Evolutionary conservation across 2,797 vertebrate genomes (phyloP).

Genomic region (Adrianichthys oophorus): DNA sequence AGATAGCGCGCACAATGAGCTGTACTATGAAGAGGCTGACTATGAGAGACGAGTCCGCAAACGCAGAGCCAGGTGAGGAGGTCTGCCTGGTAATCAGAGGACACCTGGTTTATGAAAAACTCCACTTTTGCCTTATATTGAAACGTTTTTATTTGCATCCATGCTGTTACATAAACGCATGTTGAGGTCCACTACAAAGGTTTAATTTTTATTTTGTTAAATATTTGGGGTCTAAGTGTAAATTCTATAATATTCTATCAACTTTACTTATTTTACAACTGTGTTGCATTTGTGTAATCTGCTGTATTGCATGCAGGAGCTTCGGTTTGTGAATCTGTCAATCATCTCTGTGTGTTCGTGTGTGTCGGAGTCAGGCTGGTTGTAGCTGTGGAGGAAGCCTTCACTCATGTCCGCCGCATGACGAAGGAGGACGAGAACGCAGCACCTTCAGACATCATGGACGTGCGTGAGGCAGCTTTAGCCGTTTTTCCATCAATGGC

Average conservation of each 20-base stretch:
- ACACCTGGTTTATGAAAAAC: background rate
- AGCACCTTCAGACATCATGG: constrained; percentile 90
- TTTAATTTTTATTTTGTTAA: no score
- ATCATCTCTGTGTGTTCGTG: background rate
- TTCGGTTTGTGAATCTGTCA: no score
- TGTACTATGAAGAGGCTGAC: constrained; percentile 96
- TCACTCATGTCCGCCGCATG: constrained; percentile 91
- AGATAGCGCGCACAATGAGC: constrained; percentile 91
- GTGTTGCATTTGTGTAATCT: no score
- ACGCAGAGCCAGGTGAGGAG: constrained; percentile 86
- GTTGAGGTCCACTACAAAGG: no score
- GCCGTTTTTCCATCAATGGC: constrained; percentile 98
- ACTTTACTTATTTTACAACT: no score
- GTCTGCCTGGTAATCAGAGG: background rate
- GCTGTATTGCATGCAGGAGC: no score
- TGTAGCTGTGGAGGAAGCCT: constrained; percentile 95
- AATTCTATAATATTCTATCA: no score
- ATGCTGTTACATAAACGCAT: no score
- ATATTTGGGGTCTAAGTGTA: no score
- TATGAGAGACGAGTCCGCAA: constrained; percentile 91
- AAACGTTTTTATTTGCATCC: no score
- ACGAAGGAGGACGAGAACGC: constrained; percentile 89
- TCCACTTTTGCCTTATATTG: no score
- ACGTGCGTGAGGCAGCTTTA: constrained; percentile 92
- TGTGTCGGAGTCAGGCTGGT: constrained; percentile 80